These are phyloP conservation scores for Rallus limicola DNA, from an alignment of 2,113 vertebrate species.

Conservation along the genomic window DNA sequence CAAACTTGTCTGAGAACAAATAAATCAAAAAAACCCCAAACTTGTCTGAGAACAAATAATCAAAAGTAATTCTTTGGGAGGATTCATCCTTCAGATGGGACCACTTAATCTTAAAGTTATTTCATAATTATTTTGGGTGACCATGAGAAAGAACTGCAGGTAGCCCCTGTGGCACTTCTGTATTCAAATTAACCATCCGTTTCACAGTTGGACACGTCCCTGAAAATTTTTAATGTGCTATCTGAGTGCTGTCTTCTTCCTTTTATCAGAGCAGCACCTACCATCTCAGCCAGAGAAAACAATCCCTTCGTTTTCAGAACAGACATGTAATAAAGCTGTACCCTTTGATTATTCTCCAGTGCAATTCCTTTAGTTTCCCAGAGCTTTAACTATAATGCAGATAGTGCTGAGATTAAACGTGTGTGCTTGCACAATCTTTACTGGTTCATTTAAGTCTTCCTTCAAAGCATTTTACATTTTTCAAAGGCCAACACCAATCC, in stretches of 20 bases:
- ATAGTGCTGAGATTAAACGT: conserved; percentile 46
- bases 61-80: background rate
- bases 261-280: conserved; percentile 20
- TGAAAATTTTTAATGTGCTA: background rate
- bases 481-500: conserved; percentile 53
- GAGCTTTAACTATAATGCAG: conserved; percentile 40
- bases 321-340: conserved; percentile 22
- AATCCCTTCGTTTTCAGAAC: background rate
- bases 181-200: background rate
- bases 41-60: background rate
- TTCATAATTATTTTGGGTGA: background rate
- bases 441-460: conserved; percentile 59
- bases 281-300: background rate
- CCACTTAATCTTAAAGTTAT: background rate
- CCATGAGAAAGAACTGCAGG: background rate
- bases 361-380: conserved; percentile 34
- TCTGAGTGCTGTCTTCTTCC: background rate
- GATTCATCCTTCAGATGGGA: background rate
- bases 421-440: conserved; percentile 36
- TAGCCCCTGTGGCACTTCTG: background rate
- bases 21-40: background rate
- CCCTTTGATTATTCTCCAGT: conserved; percentile 44
- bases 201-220: background rate
- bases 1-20: background rate
- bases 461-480: conserved; percentile 63